Base-by-base conservation (phyloP, 2,797 vertebrate species). In the Sebastolobus alascanus region DNA sequence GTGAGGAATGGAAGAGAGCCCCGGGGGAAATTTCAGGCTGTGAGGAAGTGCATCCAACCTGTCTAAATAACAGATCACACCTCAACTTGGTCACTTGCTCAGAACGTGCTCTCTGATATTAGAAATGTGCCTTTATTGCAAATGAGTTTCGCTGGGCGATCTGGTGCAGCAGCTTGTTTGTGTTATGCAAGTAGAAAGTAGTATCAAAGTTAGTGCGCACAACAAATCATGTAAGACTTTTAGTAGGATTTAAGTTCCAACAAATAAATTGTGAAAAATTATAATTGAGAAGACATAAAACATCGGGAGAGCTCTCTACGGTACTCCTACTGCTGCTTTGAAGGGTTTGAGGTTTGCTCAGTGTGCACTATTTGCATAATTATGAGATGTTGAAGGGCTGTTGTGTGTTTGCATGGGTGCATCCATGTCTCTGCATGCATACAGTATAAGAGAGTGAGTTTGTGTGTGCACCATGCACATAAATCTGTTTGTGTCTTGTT, bases 41-140 rank as follows among this genome's bases (percentile, higher is more conserved):
- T 90, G 94, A 95, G 94, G 93, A 95, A 95, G 94, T 95, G 93
- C 92, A 95, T 96, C 94, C 91, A 96, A 90, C 90, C 94, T 96
- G 96, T 97, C 95, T 85, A 37, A 94, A 94, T 97, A 97, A 97
- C 95, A 92, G 96, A 97, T 97, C 96, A 94, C 94, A 96, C 91
- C 94, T 97, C 93, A 94, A 92, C 92, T 93, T 93, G 93, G 93
- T 94, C 93, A 93, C 93, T 95, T 95, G 92, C 94, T 96, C 93
- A 95, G 95, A 96, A 97, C 87, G 56, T 86, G 82, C 66, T 60
- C 88, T 75, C 85, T 77, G 87, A 92, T 93, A 94, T 93, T 89
- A 90, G 84, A 88, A 92, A 89, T 93, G 87, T 92, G 87, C 85
- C 83, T 90, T 93, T 87, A 87, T 91, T 94, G 93, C 94, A 91